Conservation (phyloP, 2,888 invertebrate species). For the Abrostola tripartita region DNA sequence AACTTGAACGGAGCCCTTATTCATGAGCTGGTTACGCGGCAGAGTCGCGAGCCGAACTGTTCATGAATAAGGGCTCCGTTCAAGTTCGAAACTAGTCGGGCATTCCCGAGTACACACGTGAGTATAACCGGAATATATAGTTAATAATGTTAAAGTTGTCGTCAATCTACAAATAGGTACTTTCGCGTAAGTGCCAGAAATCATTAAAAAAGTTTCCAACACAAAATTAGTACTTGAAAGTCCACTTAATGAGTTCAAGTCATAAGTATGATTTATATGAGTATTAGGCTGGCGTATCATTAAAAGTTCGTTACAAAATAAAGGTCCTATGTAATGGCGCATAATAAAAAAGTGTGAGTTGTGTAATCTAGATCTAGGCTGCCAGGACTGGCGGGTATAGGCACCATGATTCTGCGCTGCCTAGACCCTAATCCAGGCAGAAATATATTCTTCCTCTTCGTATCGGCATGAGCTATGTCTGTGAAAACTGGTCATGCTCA, state of each 20-base stretch:
- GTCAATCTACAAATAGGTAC: not conserved
- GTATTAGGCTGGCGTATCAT: constrained; percentile 20
- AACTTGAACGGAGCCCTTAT: too few species aligned
- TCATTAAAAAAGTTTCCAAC: not conserved
- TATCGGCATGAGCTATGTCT: too few species aligned
- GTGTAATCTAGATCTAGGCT: constrained; percentile 49
- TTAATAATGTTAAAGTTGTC: too few species aligned
- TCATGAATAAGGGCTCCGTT: too few species aligned
- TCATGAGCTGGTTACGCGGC: too few species aligned
- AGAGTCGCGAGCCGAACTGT: too few species aligned
- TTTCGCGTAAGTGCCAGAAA: not conserved
- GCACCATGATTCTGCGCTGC: constrained; percentile 6
- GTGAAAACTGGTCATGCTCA: too few species aligned
- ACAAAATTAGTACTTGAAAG: constrained; percentile 4
- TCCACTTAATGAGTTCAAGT: not conserved
- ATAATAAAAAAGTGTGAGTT: constrained; percentile 48
- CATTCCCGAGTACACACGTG: too few species aligned
- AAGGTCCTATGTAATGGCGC: constrained; percentile 34
- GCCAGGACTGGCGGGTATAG: constrained; percentile 23
- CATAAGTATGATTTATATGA: constrained; percentile 23
- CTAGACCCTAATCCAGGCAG: not conserved
- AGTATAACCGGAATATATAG: too few species aligned
- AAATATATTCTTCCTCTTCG: not conserved
- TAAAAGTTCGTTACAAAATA: constrained; percentile 48
- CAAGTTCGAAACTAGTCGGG: too few species aligned